A percentile compares a stretch with the other conserved stretches of the same genome.
Conservation (phyloP, 2,113 vertebrate genomes). For the Thryonomys swinderianus region DNA sequence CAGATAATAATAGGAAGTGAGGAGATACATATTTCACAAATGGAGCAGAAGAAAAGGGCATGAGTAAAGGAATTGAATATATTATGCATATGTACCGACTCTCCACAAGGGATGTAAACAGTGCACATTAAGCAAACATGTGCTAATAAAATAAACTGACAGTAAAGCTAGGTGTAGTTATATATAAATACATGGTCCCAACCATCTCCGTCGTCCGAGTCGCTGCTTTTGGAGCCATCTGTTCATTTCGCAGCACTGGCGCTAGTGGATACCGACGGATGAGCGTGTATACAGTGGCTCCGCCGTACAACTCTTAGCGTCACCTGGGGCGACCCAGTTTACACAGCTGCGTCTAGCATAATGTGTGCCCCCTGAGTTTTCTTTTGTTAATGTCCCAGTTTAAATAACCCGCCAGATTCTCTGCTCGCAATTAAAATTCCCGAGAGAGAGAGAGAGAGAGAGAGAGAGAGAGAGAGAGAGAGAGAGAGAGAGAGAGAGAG, state of each 20-base stretch:
- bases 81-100: not conserved
- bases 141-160: not conserved
- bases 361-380: not conserved
- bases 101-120: not conserved
- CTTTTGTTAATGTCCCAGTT: not conserved
- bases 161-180: not conserved
- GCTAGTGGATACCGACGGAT: not conserved
- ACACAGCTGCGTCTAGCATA: not conserved
- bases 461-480: too few relatives aligned
- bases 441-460: too few relatives aligned
- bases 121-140: not conserved
- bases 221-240: rapidly evolving
- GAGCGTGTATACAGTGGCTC: not conserved
- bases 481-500: too few relatives aligned
- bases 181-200: too few relatives aligned
- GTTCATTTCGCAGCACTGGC: not conserved
- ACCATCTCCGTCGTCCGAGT: too few relatives aligned
- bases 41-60: not conserved
- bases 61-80: not conserved
- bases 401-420: not conserved
- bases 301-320: not conserved
- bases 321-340: not conserved
- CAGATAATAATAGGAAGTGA: not conserved
- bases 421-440: not conserved
- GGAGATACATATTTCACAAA: not conserved